Evolutionary conservation across 2,797 vertebrate species (phyloP).

Genomic region (Myotis myotis): DNA sequence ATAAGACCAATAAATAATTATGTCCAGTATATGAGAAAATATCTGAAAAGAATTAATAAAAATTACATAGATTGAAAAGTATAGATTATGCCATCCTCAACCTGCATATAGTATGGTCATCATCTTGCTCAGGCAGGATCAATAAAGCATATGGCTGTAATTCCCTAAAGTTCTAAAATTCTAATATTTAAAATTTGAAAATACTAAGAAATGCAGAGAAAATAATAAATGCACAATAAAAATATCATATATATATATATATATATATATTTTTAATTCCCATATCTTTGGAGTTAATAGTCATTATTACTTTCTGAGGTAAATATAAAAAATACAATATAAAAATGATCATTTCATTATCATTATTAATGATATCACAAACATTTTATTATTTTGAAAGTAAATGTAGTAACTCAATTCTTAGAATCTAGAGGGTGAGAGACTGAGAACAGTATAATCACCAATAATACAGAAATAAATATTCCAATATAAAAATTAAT

Average conservation of each 20-base stretch:
- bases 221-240: background rate
- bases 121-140: background rate
- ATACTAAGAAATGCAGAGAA: background rate
- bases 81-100: background rate
- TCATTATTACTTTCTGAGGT: background rate
- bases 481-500: slow-evolving; percentile 8
- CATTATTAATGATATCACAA: background rate
- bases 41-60: background rate
- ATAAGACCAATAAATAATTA: background rate
- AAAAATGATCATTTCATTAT: background rate
- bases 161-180: slow-evolving; percentile 9
- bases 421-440: background rate
- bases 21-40: background rate
- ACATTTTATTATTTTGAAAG: background rate
- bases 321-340: background rate
- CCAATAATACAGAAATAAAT: slow-evolving; percentile 15
- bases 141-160: background rate
- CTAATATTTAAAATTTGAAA: background rate
- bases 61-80: background rate
- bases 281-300: background rate
- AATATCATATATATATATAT: background rate
- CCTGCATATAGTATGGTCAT: background rate
- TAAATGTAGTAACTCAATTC: background rate
- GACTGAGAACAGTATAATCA: background rate
- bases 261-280: background rate